Percentiles rank a stretch among this genome's conserved stretches.
phyloP scores from a whole-genome alignment of 2,113 vertebrate species.

The Hippotragus niger region DNA sequence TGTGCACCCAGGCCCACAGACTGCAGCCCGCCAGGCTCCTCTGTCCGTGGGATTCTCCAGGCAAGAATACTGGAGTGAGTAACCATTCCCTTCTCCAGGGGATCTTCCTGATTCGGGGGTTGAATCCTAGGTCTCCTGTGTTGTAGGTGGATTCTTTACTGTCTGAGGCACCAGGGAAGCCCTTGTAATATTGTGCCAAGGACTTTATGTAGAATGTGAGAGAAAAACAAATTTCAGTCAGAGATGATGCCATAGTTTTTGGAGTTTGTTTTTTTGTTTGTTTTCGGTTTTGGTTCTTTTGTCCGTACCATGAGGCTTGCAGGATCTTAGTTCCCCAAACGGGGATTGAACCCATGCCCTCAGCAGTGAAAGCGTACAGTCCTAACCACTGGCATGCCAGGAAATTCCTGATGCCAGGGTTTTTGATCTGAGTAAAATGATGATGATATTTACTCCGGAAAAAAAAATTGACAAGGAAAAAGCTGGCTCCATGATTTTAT shows the following conservation, averaged over 20 bases:
- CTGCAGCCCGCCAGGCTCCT: neutral
- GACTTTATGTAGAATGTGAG: neutral
- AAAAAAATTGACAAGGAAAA: neutral
- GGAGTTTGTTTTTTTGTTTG: neutral
- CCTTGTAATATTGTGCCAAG: neutral
- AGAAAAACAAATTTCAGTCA: neutral
- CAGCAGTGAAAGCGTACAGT: neutral
- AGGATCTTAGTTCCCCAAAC: neutral
- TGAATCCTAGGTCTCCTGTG: neutral
- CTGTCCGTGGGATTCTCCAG: neutral
- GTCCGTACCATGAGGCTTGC: neutral
- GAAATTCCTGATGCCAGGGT: neutral
- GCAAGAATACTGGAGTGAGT: neutral
- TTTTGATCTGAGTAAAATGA: neutral
- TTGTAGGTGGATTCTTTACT: neutral
- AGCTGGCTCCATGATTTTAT: neutral
- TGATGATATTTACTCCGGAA: neutral
- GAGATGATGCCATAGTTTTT: neutral
- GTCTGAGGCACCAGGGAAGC: neutral
- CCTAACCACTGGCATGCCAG: neutral
- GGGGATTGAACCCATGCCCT: neutral
- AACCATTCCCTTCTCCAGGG: neutral
- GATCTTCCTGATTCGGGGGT: neutral
- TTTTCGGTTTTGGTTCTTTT: neutral
- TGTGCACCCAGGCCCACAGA: rapidly evolving